A percentile compares a stretch with the other conserved stretches of the same genome.
These are phyloP conservation scores for Vandiemenella viatica DNA, from an alignment of 2,888 invertebrate species.

Conservation along the genomic window DNA sequence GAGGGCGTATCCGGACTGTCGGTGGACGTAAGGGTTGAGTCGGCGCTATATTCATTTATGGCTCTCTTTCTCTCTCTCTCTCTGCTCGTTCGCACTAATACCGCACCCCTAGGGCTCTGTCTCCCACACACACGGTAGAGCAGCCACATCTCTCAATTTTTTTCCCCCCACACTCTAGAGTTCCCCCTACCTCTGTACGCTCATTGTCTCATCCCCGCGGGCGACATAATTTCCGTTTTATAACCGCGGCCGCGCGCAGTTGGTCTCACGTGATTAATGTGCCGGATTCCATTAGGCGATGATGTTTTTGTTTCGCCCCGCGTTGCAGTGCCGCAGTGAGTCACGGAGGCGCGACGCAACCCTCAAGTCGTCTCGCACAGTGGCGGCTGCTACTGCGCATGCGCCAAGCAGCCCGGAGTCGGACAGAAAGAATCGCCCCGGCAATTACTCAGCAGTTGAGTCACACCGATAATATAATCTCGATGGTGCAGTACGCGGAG, in stretches of 20 bases:
- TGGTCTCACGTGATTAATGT: constrained; percentile 28
- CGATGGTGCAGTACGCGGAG: not conserved
- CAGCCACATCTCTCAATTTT: too few species aligned
- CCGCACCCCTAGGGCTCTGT: too few species aligned
- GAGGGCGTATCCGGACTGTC: constrained; percentile 14
- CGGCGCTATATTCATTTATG: constrained; percentile 8
- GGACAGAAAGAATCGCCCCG: not conserved
- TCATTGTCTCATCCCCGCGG: constrained; percentile 26
- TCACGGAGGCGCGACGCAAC: not conserved
- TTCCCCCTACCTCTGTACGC: constrained; percentile 23
- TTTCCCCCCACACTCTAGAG: too few species aligned
- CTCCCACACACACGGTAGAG: not conserved
- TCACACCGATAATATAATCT: not conserved
- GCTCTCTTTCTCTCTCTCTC: constrained; percentile 3
- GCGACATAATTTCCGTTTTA: constrained; percentile 32
- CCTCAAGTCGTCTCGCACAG: too few species aligned
- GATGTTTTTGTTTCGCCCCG: constrained; percentile 29
- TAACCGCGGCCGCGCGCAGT: constrained; percentile 23
- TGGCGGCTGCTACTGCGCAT: too few species aligned
- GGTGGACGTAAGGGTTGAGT: too few species aligned
- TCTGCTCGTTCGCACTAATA: too few species aligned
- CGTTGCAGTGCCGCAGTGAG: not conserved
- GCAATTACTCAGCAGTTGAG: not conserved
- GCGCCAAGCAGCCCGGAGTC: not conserved
- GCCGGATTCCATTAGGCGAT: constrained; percentile 30